Evolutionary conservation across 2,888 invertebrate genomes (phyloP).

Genomic region (Oeneis ivallda): DNA sequence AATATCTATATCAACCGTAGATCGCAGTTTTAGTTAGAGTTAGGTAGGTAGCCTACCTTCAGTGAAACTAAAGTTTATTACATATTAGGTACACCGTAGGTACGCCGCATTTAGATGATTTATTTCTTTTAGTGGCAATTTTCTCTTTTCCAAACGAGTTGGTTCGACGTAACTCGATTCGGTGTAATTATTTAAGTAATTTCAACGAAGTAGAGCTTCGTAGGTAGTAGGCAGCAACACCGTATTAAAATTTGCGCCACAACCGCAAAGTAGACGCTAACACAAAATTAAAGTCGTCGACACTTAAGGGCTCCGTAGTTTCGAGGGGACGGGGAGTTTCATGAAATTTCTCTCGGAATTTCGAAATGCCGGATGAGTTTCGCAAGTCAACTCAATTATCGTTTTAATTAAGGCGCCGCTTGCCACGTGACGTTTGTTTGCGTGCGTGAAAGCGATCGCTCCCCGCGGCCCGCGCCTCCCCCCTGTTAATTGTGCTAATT

Average conservation of each 20-base stretch:
- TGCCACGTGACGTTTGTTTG: slow-evolving; percentile 82
- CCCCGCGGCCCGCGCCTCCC: slow-evolving; percentile 45
- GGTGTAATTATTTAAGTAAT: slow-evolving; percentile 76
- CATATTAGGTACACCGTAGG: too few species aligned
- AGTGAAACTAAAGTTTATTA: slow-evolving; percentile 26
- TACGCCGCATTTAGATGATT: slow-evolving; percentile 38
- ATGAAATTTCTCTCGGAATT: slow-evolving; percentile 78
- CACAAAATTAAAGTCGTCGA: slow-evolving; percentile 80
- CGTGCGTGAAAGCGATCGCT: slow-evolving; percentile 78
- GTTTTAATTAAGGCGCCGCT: slow-evolving; percentile 79
- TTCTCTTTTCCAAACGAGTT: slow-evolving; percentile 63
- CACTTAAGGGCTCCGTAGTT: slow-evolving; percentile 79
- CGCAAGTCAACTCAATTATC: slow-evolving; percentile 82
- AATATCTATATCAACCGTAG: not conserved
- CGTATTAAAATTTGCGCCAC: slow-evolving; percentile 76
- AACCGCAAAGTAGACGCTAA: slow-evolving; percentile 80
- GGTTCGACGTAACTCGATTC: slow-evolving; percentile 63
- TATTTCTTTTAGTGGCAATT: slow-evolving; percentile 50
- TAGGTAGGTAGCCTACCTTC: not conserved
- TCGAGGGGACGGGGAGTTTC: slow-evolving; percentile 64
- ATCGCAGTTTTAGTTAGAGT: too few species aligned
- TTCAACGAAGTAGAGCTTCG: slow-evolving; percentile 68
- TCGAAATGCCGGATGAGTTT: slow-evolving; percentile 81
- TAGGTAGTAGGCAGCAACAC: slow-evolving; percentile 47
- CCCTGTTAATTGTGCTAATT: slow-evolving; percentile 82